phyloP scores from a whole-genome alignment of 2,113 vertebrate species.

The Rhagologus leucostigma region DNA sequence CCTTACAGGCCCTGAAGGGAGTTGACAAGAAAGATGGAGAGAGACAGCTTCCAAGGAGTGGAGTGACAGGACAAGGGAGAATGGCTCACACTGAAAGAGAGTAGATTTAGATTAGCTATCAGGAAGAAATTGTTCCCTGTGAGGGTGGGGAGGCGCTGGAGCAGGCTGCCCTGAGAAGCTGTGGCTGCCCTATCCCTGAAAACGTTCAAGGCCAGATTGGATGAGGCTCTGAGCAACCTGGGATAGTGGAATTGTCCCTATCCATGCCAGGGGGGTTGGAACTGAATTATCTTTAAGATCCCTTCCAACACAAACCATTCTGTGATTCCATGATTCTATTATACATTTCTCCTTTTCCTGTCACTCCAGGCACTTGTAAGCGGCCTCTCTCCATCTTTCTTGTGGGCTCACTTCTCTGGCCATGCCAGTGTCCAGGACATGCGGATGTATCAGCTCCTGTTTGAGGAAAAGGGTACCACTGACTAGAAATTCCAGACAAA shows the following conservation, averaged over 20 bases:
- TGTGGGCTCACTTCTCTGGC: not conserved
- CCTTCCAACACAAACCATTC: not conserved
- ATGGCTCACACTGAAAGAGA: not conserved
- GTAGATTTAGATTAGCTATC: not conserved
- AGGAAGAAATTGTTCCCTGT: not conserved
- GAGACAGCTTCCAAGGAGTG: not conserved
- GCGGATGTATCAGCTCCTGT: not conserved
- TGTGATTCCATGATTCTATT: not conserved
- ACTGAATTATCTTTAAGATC: not conserved
- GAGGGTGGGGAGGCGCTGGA: not conserved
- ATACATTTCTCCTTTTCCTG: too few relatives aligned
- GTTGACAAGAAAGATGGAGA: accelerated
- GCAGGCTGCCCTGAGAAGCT: not conserved
- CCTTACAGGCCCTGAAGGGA: not conserved
- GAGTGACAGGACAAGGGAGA: accelerated
- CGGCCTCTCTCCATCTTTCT: not conserved
- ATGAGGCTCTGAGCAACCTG: not conserved
- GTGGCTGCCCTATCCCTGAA: not conserved
- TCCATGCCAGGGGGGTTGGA: not conserved
- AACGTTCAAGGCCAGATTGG: not conserved
- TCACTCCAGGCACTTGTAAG: not conserved
- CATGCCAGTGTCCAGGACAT: not conserved
- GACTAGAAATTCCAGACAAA: not conserved
- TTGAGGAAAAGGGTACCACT: not conserved
- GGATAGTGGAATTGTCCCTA: not conserved